Percentiles rank a stretch among this genome's conserved stretches.
Conservation (phyloP, 2,113 vertebrate genomes). For the Melanotaenia duboulayi region DNA sequence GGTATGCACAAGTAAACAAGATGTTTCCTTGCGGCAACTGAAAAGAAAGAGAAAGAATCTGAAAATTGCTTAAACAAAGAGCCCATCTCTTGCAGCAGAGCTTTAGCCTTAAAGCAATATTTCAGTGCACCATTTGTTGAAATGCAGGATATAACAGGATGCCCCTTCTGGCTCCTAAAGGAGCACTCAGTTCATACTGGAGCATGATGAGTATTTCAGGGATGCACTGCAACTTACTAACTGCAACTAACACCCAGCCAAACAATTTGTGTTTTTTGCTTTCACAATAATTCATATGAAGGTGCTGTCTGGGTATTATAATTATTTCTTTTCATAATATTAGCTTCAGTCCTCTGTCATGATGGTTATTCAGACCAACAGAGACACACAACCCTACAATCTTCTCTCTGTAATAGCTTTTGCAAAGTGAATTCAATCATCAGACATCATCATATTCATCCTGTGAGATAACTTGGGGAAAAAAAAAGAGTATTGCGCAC, state of each 20-base stretch:
- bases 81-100: conserved; percentile 7
- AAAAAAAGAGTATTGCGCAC: not conserved
- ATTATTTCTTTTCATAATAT: conserved; percentile 21
- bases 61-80: conserved; percentile 18
- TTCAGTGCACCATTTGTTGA: conserved; percentile 6
- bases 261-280: conserved; percentile 27
- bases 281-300: conserved; percentile 28
- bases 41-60: not conserved
- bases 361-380: not conserved
- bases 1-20: conserved; percentile 5
- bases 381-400: not conserved
- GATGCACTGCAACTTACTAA: conserved; percentile 24
- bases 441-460: conserved; percentile 2
- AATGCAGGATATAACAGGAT: not conserved
- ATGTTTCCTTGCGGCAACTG: conserved; percentile 10
- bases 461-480: not conserved
- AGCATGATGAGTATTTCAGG: conserved; percentile 15
- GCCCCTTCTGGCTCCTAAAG: conserved; percentile 26
- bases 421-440: conserved; percentile 1
- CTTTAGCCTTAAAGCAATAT: conserved; percentile 1
- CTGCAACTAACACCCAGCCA: conserved; percentile 17
- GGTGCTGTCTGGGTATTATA: conserved; percentile 9
- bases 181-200: conserved; percentile 23
- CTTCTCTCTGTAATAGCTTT: not conserved
- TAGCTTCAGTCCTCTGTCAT: not conserved